Conservation (phyloP, 2,888 invertebrate species). For the Pteria penguin region DNA sequence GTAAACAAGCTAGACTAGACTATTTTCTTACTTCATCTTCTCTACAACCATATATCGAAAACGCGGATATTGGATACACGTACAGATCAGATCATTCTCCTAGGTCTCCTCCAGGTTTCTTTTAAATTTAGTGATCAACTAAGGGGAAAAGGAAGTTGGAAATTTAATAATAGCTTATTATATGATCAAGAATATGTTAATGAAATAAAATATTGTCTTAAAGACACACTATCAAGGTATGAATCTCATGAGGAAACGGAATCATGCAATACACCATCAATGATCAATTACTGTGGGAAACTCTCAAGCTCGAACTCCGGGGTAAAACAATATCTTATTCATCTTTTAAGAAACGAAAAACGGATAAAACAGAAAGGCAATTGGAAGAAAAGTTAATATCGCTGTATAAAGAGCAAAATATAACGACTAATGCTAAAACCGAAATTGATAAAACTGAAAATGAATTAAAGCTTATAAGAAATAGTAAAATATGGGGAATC, state of each 20-base stretch:
- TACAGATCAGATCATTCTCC: no score
- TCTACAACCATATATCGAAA: background rate
- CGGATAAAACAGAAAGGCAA: background rate
- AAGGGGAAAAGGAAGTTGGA: background rate
- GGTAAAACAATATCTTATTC: constrained; percentile 7
- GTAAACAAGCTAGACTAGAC: background rate
- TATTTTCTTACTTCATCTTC: background rate
- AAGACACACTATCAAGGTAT: no score
- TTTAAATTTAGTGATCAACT: background rate
- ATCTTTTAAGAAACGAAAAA: background rate
- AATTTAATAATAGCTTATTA: constrained; percentile 10
- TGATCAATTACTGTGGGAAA: no score
- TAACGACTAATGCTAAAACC: no score
- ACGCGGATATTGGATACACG: background rate
- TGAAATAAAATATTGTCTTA: background rate
- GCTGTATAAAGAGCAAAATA: background rate
- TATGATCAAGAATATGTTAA: background rate
- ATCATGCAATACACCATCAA: no score
- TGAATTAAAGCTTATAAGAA: background rate
- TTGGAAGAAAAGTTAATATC: background rate
- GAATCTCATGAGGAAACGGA: no score
- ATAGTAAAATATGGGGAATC: background rate
- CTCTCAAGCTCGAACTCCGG: background rate
- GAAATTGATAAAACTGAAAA: no score
- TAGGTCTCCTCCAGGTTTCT: no score